Conservation (phyloP, 2,797 vertebrate species). For the Pipistrellus pipistrellus region DNA sequence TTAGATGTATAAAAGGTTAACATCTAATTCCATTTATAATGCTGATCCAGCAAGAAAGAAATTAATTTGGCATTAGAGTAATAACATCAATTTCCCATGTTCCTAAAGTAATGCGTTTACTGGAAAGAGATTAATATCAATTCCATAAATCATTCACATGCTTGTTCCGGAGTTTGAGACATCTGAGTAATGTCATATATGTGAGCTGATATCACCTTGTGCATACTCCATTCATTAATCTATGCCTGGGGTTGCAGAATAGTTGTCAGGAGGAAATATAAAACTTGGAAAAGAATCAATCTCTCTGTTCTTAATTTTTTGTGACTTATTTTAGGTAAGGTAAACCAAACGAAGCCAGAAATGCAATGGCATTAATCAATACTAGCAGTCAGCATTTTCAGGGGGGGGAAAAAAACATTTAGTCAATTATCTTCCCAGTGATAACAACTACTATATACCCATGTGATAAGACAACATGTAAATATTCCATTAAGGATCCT, state of each 20-base stretch:
- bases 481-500: conserved; percentile 58
- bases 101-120: conserved; percentile 96
- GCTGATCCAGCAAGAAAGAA: conserved; percentile 92
- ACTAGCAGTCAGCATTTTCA: conserved; percentile 57
- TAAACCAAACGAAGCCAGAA: conserved; percentile 62
- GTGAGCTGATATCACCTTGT: conserved; percentile 93
- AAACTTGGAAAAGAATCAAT: conserved; percentile 86
- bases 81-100: conserved; percentile 94
- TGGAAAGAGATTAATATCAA: conserved; percentile 98
- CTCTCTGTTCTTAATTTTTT: conserved; percentile 86
- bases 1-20: conserved; percentile 89
- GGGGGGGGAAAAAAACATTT: neutral
- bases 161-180: conserved; percentile 93
- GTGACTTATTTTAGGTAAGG: conserved; percentile 74
- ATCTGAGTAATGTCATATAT: conserved; percentile 93
- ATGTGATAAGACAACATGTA: conserved; percentile 39
- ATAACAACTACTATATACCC: conserved; percentile 56
- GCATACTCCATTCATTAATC: conserved; percentile 90
- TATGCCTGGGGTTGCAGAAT: conserved; percentile 90
- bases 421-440: conserved; percentile 47
- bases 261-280: conserved; percentile 89
- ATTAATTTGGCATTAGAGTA: conserved; percentile 94
- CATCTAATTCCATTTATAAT: conserved; percentile 89
- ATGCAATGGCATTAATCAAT: conserved; percentile 54
- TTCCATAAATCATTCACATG: conserved; percentile 98